Base-by-base conservation (phyloP, 2,797 vertebrate species). In the Trachops cirrhosus region DNA sequence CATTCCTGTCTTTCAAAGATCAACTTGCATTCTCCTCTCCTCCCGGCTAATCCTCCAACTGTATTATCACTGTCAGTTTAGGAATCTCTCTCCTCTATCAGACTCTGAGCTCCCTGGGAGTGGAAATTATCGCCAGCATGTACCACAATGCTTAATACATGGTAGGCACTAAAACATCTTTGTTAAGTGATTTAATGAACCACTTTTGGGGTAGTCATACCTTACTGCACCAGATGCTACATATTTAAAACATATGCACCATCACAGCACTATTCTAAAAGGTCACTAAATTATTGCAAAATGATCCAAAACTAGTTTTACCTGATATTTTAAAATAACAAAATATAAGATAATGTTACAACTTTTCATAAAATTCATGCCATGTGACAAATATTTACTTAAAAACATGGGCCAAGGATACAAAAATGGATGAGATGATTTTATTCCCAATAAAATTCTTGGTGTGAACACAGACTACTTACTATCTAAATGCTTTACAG, bases 371-470 rank as follows among this genome's bases (percentile, higher is more conserved):
- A 82, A 93, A 86, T 57, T 34, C 46, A 39, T 71, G 54, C 21
- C 52, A 94, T 9, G 15, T 82, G 29, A 94, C 41, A 95, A 92
- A 77, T 32, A 62, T 70, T 80, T 71, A 87, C 75, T 75, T 86
- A 57, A 44, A 92, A 89, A 48, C 11, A 77, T 9, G 29, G n/a
- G 71, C 11, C 34, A 78, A 89, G 19, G 29, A 79, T 24, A 95
- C 19, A 85, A 96, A 96, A 68, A 67, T n/a, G 9, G 37, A 5
- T 84, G 68, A 86, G 22, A 15, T 52, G 67, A n/a, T 41, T 93
- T 34, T 89, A 44, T 77, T 93, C 24, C 57, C 50, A 86, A 2
- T 79, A 89, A 78, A 29, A 73, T 48, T 39, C 59, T 78, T 70
- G 22, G 24, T 86, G 24, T 89, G 32, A 82, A 16, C 29, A 86